A percentile compares a stretch with the other conserved stretches of the same genome.
Evolutionary conservation across 2,888 invertebrate genomes (phyloP).

Genomic region (Microdon myrmicae): DNA sequence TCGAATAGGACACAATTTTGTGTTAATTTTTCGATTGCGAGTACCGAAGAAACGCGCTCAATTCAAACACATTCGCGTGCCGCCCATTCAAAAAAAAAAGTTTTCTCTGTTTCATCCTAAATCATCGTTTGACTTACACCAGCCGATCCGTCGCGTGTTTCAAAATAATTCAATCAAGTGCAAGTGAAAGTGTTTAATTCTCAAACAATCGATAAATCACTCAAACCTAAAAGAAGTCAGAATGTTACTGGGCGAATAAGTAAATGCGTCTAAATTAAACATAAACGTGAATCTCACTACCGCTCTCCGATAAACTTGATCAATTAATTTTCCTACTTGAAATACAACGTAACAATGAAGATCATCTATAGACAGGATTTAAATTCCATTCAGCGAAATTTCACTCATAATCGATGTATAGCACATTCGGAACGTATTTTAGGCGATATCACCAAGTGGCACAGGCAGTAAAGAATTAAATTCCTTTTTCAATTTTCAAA

Average conservation of each 20-base stretch:
- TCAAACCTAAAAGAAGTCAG: constrained; percentile 1
- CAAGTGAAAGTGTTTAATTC: neutral
- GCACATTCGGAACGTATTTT: constrained; percentile 45
- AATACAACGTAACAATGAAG: constrained; percentile 62
- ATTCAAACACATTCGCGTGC: constrained; percentile 46
- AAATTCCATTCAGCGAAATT: constrained; percentile 47
- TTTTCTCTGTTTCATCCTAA: constrained; percentile 10
- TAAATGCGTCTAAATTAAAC: constrained; percentile 17
- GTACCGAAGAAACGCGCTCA: constrained; percentile 50
- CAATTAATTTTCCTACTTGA: too few relatives aligned
- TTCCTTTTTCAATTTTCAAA: too few relatives aligned
- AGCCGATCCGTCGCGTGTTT: constrained; percentile 36
- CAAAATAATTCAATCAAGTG: constrained; percentile 10
- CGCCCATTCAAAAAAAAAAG: constrained; percentile 38
- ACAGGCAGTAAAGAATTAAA: constrained; percentile 35
- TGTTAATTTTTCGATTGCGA: constrained; percentile 39
- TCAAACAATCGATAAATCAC: too few relatives aligned
- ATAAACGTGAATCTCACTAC: constrained; percentile 3
- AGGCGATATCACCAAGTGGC: constrained; percentile 47
- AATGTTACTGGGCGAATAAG: constrained; percentile 37
- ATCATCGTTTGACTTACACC: constrained; percentile 30
- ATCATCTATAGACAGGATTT: constrained; percentile 58
- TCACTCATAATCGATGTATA: constrained; percentile 42
- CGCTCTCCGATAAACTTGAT: constrained; percentile 7
- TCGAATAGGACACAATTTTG: constrained; percentile 26